Conservation (phyloP, 1,140 invertebrate genomes). For the Macrocentrus cingulum region DNA sequence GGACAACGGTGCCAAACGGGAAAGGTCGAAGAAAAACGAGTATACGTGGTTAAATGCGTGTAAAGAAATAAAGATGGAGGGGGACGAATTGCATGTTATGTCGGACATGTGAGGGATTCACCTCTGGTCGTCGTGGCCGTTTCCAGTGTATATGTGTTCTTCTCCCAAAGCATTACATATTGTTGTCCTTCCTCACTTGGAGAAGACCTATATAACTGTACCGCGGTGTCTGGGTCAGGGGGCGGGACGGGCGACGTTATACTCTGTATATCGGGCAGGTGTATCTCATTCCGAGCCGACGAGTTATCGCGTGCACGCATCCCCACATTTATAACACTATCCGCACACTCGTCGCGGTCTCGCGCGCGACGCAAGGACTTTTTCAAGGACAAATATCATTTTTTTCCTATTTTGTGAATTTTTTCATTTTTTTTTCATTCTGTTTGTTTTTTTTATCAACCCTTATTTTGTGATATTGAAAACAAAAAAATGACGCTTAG, state of each 20-base stretch:
- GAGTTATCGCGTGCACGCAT: slow-evolving; percentile 52
- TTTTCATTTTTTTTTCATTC: too few species aligned
- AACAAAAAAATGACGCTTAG: too few species aligned
- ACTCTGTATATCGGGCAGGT: slow-evolving; percentile 61
- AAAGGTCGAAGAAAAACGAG: slow-evolving; percentile 22
- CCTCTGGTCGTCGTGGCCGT: slow-evolving; percentile 25
- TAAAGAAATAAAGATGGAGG: background rate
- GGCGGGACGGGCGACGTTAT: slow-evolving; percentile 59
- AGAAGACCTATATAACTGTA: slow-evolving; percentile 61
- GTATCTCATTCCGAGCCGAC: slow-evolving; percentile 60
- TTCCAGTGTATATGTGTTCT: too few species aligned
- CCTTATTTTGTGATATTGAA: too few species aligned
- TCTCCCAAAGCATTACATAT: slow-evolving; percentile 1
- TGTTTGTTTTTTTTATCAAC: too few species aligned
- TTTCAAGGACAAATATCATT: background rate
- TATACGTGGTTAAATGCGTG: background rate
- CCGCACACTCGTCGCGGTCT: background rate
- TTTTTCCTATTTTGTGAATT: too few species aligned
- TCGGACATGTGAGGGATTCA: slow-evolving; percentile 18
- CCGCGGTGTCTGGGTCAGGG: slow-evolving; percentile 64
- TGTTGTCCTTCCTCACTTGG: slow-evolving; percentile 20
- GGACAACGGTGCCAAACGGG: slow-evolving; percentile 25
- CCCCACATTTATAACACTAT: slow-evolving; percentile 24
- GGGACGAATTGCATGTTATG: slow-evolving; percentile 4
- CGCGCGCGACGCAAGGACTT: background rate